Percentiles rank a stretch among this genome's conserved stretches.
Conservation (phyloP, 2,888 invertebrate species). For the Torymus aiolomorphi region DNA sequence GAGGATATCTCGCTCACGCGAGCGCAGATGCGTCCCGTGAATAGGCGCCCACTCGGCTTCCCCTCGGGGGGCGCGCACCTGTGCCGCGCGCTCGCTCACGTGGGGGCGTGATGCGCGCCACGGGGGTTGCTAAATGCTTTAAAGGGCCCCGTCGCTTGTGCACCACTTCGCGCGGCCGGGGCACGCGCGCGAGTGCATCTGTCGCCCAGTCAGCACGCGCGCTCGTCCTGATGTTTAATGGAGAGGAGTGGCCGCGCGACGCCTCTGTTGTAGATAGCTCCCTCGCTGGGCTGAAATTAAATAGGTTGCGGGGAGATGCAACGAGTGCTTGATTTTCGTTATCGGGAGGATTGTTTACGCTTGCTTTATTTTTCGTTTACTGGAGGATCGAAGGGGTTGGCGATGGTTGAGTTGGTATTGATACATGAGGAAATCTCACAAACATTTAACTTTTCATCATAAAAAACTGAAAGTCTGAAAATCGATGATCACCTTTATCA, state of each 20-base stretch:
- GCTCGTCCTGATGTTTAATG: slow-evolving; percentile 45
- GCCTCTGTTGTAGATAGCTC: too few species aligned
- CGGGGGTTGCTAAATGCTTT: slow-evolving; percentile 63
- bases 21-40: slow-evolving; percentile 43
- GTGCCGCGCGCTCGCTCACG: slow-evolving; percentile 47
- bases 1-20: slow-evolving; percentile 8
- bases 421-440: too few species aligned
- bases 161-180: slow-evolving; percentile 57
- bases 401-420: background rate
- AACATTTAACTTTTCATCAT: too few species aligned
- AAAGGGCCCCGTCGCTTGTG: slow-evolving; percentile 62
- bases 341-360: slow-evolving; percentile 46
- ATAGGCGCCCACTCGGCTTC: slow-evolving; percentile 12
- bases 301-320: background rate
- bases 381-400: background rate
- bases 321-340: slow-evolving; percentile 51
- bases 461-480: too few species aligned
- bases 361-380: background rate
- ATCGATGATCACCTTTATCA: too few species aligned
- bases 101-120: slow-evolving; percentile 46
- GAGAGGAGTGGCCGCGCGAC: background rate
- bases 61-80: slow-evolving; percentile 24
- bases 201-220: slow-evolving; percentile 67
- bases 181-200: slow-evolving; percentile 65
- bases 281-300: slow-evolving; percentile 30